Conservation (phyloP, 2,113 vertebrate species). For the Grallaria varia region DNA sequence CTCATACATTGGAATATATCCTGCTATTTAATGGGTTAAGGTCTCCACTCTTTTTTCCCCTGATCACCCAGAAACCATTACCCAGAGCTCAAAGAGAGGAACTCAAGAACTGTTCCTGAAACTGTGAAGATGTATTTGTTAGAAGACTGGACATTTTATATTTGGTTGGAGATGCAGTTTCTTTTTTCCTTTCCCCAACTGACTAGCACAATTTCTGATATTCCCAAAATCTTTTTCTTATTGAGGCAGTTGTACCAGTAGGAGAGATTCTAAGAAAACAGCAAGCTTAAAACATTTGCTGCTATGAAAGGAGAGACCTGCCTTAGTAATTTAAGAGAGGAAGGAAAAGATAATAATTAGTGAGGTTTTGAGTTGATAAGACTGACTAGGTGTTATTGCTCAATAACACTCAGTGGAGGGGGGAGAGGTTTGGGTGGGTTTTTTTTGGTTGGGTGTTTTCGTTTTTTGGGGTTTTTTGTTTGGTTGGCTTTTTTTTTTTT, state of each 20-base stretch:
- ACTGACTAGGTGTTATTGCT: neutral
- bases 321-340: conserved; percentile 10
- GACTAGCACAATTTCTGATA: neutral
- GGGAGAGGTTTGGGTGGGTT: neutral
- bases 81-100: neutral
- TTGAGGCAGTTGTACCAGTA: neutral
- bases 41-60: neutral
- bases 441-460: neutral
- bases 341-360: neutral
- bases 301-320: neutral
- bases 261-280: neutral
- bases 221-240: neutral
- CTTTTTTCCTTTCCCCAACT: neutral
- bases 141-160: neutral
- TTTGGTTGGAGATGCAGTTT: neutral
- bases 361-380: conserved; percentile 9
- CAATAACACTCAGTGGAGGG: neutral
- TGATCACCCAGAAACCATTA: neutral
- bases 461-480: neutral
- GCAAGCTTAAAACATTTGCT: neutral
- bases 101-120: neutral
- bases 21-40: neutral
- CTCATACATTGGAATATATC: neutral
- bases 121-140: neutral
- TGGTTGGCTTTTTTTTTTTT: neutral